A percentile compares a stretch with the other conserved stretches of the same genome.
phyloP scores from a whole-genome alignment of 2,888 invertebrate genomes.

The Subacronicta megacephala region DNA sequence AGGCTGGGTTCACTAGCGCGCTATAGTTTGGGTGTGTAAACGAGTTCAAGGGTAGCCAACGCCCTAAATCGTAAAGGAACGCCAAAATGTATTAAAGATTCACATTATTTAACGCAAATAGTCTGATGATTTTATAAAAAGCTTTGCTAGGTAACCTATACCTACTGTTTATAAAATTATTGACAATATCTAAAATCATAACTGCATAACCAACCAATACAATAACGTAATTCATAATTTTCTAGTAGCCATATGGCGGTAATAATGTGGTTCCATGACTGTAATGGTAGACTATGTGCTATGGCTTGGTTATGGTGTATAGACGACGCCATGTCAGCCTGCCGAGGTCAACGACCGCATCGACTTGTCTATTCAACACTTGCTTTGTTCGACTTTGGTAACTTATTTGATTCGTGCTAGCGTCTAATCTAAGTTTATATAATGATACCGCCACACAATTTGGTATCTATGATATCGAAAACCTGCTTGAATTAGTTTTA shows the following conservation, averaged over 20 bases:
- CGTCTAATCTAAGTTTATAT: conserved; percentile 63
- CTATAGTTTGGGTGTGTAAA: conserved; percentile 49
- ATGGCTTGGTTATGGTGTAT: conserved; percentile 67
- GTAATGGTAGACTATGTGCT: conserved; percentile 69
- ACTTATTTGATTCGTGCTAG: conserved; percentile 67
- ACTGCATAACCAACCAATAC: background rate
- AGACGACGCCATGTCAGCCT: conserved; percentile 83
- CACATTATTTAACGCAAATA: conserved; percentile 16
- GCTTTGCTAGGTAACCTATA: background rate
- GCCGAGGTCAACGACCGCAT: conserved; percentile 74
- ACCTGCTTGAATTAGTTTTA: background rate
- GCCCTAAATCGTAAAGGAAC: conserved; percentile 41
- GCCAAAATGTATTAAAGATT: conserved; percentile 44
- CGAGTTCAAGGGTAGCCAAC: conserved; percentile 58
- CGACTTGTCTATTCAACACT: conserved; percentile 75
- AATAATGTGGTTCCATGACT: conserved; percentile 57
- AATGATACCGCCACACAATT: conserved; percentile 38
- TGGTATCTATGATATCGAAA: conserved; percentile 6
- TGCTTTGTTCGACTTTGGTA: conserved; percentile 75
- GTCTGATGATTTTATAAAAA: conserved; percentile 8
- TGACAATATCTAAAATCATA: background rate
- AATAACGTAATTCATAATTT: conserved; percentile 15
- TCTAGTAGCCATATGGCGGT: conserved; percentile 8
- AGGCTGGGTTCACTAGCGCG: conserved; percentile 31
- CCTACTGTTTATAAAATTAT: background rate